A percentile compares a stretch with the other conserved stretches of the same genome.
Evolutionary conservation across 2,888 invertebrate species (phyloP).

Genomic region (Malacosoma neustria): DNA sequence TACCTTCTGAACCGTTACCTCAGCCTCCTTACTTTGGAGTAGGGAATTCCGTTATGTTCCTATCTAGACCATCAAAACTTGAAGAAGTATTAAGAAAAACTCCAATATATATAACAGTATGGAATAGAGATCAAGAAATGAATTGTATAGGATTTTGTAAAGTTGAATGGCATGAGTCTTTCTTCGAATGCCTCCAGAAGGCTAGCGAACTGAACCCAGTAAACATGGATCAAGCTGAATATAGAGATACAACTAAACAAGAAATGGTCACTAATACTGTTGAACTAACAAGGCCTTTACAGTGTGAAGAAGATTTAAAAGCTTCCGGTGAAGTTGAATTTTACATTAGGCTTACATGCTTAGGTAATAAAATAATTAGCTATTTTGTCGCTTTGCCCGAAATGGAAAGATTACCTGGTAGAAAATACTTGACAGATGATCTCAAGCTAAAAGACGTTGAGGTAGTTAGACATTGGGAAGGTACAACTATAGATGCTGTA

Average conservation of each 20-base stretch:
- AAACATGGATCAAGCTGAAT: slow-evolving; percentile 54
- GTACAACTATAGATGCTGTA: slow-evolving; percentile 49
- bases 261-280: slow-evolving; percentile 59
- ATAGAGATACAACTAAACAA: slow-evolving; percentile 41
- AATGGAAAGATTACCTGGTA: slow-evolving; percentile 60
- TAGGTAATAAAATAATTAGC: slow-evolving; percentile 53
- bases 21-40: slow-evolving; percentile 65
- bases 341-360: slow-evolving; percentile 47
- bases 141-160: slow-evolving; percentile 52
- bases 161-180: slow-evolving; percentile 56
- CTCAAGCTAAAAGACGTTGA: slow-evolving; percentile 57
- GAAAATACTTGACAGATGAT: slow-evolving; percentile 57
- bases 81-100: slow-evolving; percentile 49
- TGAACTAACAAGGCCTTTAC: slow-evolving; percentile 40
- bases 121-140: slow-evolving; percentile 61
- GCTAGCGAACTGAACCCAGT: slow-evolving; percentile 49
- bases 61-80: slow-evolving; percentile 54
- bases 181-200: slow-evolving; percentile 44
- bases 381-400: slow-evolving; percentile 57
- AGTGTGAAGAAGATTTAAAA: slow-evolving; percentile 62
- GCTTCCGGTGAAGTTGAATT: slow-evolving; percentile 59
- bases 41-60: slow-evolving; percentile 56
- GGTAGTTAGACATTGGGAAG: slow-evolving; percentile 64
- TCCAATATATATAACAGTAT: slow-evolving; percentile 56
- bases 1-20: slow-evolving; percentile 62